These are phyloP conservation scores for Cephalopterus ornatus DNA, from an alignment of 2,113 vertebrate species.

Conservation along the genomic window DNA sequence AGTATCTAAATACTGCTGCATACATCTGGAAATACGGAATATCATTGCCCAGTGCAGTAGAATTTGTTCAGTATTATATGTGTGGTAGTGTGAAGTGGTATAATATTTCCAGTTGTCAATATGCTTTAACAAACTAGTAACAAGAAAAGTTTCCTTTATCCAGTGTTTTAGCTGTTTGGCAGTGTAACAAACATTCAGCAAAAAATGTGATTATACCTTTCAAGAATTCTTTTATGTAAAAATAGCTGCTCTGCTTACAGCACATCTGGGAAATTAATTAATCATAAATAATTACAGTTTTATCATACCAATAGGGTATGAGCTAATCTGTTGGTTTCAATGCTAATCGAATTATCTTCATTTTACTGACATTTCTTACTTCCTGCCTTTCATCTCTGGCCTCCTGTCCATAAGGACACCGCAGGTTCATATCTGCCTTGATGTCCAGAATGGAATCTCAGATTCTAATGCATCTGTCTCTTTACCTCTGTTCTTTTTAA, in stretches of 20 bases:
- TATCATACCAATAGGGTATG: neutral
- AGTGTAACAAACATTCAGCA: neutral
- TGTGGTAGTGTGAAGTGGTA: neutral
- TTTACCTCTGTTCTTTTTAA: neutral
- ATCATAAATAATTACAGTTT: neutral
- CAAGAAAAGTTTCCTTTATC: neutral
- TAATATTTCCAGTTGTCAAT: neutral
- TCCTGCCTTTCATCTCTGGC: fast-evolving
- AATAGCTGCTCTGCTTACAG: neutral
- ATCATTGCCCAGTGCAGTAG: neutral
- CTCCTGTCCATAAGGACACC: neutral
- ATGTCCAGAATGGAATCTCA: neutral
- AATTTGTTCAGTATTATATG: neutral
- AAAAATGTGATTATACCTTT: neutral
- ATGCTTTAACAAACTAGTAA: neutral
- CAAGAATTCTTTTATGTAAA: neutral
- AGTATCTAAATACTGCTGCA: neutral
- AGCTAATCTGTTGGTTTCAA: neutral
- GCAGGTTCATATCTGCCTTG: neutral
- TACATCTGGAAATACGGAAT: neutral
- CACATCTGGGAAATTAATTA: neutral
- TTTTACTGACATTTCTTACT: neutral
- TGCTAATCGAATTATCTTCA: neutral
- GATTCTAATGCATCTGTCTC: neutral
- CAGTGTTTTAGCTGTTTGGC: neutral